These are phyloP conservation scores for Melitaea athalia DNA, from an alignment of 2,888 invertebrate species.

Conservation along the genomic window DNA sequence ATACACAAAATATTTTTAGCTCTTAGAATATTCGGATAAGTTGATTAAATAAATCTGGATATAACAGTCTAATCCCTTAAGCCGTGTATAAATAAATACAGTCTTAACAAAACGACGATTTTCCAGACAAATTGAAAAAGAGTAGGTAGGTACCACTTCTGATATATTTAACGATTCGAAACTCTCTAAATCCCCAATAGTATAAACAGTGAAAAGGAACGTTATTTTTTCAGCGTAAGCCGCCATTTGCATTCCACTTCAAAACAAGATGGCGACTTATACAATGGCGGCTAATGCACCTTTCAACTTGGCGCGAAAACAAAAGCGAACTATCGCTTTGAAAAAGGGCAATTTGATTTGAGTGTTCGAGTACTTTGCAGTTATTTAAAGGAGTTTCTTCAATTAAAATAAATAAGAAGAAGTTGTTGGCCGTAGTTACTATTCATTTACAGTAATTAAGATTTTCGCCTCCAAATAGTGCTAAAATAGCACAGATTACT, in stretches of 20 bases:
- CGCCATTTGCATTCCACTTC: constrained; percentile 34
- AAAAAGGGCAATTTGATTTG: constrained; percentile 26
- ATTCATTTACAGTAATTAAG: too few species aligned
- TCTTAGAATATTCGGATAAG: too few species aligned
- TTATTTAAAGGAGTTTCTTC: constrained; percentile 14
- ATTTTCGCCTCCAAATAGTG: too few species aligned
- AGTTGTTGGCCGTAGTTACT: not conserved
- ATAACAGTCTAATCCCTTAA: not conserved
- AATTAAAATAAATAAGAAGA: constrained; percentile 3
- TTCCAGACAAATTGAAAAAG: not conserved
- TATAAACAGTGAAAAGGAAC: constrained; percentile 6
- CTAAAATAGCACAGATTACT: too few species aligned
- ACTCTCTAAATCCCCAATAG: not conserved
- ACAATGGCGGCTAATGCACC: constrained; percentile 41
- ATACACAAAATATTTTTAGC: too few species aligned
- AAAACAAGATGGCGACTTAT: constrained; percentile 40
- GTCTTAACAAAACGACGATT: not conserved
- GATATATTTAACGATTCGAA: not conserved
- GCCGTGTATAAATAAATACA: not conserved
- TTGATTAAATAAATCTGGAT: too few species aligned
- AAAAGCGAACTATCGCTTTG: constrained; percentile 23
- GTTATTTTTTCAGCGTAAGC: constrained; percentile 11
- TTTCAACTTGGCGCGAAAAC: constrained; percentile 35
- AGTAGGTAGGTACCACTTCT: not conserved
- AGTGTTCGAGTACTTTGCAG: constrained; percentile 17